Base-by-base conservation (phyloP, 2,113 vertebrate genomes). In the Xiphorhynchus elegans region DNA sequence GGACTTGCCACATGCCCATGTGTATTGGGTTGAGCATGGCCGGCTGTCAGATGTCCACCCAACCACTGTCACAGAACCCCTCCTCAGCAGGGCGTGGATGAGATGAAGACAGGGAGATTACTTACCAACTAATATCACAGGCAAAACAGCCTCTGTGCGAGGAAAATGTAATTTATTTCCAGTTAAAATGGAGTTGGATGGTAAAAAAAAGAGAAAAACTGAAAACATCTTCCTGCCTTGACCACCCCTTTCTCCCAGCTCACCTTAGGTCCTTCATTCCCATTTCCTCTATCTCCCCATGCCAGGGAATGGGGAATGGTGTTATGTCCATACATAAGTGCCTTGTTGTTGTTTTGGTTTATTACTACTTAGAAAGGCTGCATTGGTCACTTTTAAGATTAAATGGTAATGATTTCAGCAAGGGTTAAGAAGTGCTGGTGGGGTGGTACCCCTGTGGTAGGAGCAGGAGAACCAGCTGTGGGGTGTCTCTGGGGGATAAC, bases 391-490 rank as follows among this genome's bases (percentile, higher is more conserved):
- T 47, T 74, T 29, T 70, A 39, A 52, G 7, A 13, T 59, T 26
- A n/a, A 73, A 56, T 26, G 16, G 18, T 50, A 21, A 84, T 40
- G 17, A 24, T 59, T 67, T 67, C 56, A 37, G 18, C 12, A 18
- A 46, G 29, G 19, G 28, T 52, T 76, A 33, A n/a, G 33, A 69
- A 64, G 44, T 6, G 2, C n/a, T 67, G 5, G 14, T 39, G 44
- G 12, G 17, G 19, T 33, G n/a, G 29, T 44, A 8, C 13, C 40
- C 9, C 29, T 2, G 0, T 0, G 0, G 25, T 2, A 29, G 86
- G 42, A 82, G 63, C 5, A 2, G 46, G 46, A 42, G 19, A 39
- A 31, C 33, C 64, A 46, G 23, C 16, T 13, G 10, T 8, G 4
- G 24, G n/a, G 10, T 68, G 11, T 82, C 21, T 55, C 37, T 2